Evolutionary conservation across 2,888 invertebrate genomes (phyloP).

Genomic region (Odontocerum albicorne): DNA sequence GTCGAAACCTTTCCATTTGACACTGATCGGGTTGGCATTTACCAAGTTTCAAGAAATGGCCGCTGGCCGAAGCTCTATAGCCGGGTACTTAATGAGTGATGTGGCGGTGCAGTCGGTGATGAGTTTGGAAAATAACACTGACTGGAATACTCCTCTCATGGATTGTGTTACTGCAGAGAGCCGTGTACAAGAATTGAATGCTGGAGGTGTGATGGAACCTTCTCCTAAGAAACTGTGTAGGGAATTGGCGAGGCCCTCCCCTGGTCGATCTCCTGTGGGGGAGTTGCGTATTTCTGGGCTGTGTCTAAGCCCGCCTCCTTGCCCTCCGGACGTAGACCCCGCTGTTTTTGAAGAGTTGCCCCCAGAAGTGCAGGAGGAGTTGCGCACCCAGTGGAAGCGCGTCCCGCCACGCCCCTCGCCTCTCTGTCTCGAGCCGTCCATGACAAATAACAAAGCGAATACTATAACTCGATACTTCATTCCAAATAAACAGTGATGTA

Average conservation of each 20-base stretch:
- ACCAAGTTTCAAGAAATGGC: constrained; percentile 77
- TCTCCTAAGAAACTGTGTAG: constrained; percentile 71
- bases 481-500: constrained; percentile 31
- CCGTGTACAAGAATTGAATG: constrained; percentile 47
- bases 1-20: constrained; percentile 76
- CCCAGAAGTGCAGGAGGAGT: constrained; percentile 70
- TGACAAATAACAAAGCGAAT: constrained; percentile 13
- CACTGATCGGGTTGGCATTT: constrained; percentile 77
- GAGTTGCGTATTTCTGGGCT: constrained; percentile 17
- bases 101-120: constrained; percentile 78
- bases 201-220: constrained; percentile 66
- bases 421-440: not conserved
- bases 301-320: constrained; percentile 6
- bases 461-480: constrained; percentile 36
- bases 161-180: not conserved
- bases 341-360: constrained; percentile 73
- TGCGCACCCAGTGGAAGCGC: constrained; percentile 65
- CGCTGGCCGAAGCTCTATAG: constrained; percentile 70
- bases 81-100: constrained; percentile 74
- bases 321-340: constrained; percentile 66
- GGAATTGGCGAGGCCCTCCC: constrained; percentile 52
- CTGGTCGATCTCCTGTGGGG: constrained; percentile 10
- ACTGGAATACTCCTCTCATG: constrained; percentile 41
- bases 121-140: constrained; percentile 61
- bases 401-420: constrained; percentile 1